phyloP scores from a whole-genome alignment of 2,888 invertebrate species.

The Ophion costatus region DNA sequence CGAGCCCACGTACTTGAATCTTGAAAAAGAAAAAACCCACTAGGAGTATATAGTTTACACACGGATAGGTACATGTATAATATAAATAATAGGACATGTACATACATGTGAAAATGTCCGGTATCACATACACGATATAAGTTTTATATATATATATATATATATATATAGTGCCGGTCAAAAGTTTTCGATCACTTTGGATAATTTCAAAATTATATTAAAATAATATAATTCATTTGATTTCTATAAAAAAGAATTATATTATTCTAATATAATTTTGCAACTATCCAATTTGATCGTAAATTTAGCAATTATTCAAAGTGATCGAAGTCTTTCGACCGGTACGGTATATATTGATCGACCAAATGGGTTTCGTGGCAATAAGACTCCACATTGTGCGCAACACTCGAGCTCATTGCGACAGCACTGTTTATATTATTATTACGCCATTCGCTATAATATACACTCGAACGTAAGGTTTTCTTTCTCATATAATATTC shows the following conservation, averaged over 20 bases:
- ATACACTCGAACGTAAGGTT: background rate
- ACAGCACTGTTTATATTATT: background rate
- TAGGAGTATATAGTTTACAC: constrained; percentile 15
- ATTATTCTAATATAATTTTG: no score
- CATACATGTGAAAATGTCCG: constrained; percentile 10
- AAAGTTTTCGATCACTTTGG: no score
- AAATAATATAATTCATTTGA: no score
- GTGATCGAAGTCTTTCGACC: no score
- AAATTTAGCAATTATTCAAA: no score
- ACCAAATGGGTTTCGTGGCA: background rate
- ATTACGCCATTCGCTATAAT: background rate
- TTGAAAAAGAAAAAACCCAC: background rate
- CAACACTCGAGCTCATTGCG: background rate
- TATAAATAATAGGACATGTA: background rate
- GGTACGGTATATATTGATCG: no score
- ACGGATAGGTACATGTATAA: background rate
- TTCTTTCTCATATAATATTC: background rate
- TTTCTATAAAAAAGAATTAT: no score
- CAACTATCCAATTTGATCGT: no score
- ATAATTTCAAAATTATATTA: no score
- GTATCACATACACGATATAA: background rate
- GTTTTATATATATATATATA: constrained; percentile 7
- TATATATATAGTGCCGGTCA: background rate
- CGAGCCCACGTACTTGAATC: constrained; percentile 19
- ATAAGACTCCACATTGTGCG: background rate